A percentile compares a stretch with the other conserved stretches of the same genome.
These are phyloP conservation scores for Theristicus caerulescens DNA, from an alignment of 2,113 vertebrate genomes.

Conservation along the genomic window DNA sequence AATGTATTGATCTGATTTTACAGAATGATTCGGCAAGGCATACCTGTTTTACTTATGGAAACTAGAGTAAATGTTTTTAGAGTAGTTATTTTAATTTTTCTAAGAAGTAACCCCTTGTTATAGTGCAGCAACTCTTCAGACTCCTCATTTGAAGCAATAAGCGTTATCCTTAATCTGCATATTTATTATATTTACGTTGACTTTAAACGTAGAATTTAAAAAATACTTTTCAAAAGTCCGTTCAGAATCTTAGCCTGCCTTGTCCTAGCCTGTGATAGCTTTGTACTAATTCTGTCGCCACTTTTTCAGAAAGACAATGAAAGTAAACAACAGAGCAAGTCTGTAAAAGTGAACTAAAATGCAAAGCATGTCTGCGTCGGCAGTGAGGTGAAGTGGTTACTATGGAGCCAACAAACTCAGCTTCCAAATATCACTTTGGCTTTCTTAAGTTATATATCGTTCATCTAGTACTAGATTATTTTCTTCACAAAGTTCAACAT, in stretches of 20 bases:
- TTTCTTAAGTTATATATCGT: constrained; percentile 46
- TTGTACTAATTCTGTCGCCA: constrained; percentile 9
- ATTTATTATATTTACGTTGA: not conserved
- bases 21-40: not conserved
- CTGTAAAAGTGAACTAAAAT: constrained; percentile 70
- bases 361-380: constrained; percentile 75
- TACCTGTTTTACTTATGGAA: not conserved
- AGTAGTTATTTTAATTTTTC: not conserved
- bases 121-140: not conserved
- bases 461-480: not conserved
- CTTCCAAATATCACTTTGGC: constrained; percentile 71
- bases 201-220: not conserved
- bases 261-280: not conserved
- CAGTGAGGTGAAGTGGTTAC: constrained; percentile 76
- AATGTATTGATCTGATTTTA: not conserved
- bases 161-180: not conserved
- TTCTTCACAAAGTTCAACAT: not conserved
- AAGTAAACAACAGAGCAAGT: constrained; percentile 49
- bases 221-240: not conserved
- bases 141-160: not conserved
- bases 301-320: constrained; percentile 6
- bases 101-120: not conserved
- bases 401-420: constrained; percentile 74
- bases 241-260: not conserved
- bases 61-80: not conserved